Conservation (phyloP, 2,888 invertebrate species). For the Phaonia tiefii region DNA sequence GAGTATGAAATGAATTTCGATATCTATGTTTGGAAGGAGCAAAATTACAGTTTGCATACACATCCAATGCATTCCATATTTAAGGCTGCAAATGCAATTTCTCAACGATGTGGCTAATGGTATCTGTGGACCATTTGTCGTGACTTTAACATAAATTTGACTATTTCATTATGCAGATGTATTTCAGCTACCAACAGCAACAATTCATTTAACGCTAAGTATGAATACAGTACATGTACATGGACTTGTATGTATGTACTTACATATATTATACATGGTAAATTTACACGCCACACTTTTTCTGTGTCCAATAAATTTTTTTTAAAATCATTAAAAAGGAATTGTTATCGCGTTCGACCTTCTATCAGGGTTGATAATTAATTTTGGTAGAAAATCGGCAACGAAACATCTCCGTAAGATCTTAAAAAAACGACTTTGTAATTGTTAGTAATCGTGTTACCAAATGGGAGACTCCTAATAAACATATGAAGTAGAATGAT, state of each 20-base stretch:
- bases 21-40: conserved; percentile 26
- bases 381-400: no score
- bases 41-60: conserved; percentile 34
- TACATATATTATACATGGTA: background rate
- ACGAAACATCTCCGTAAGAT: no score
- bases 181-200: conserved; percentile 38
- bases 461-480: no score
- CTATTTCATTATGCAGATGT: conserved; percentile 47
- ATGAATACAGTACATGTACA: background rate
- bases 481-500: no score
- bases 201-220: background rate
- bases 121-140: conserved; percentile 19
- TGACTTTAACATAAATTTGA: conserved; percentile 42
- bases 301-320: no score
- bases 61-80: conserved; percentile 26
- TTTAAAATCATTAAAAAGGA: no score
- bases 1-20: conserved; percentile 36
- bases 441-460: no score
- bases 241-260: background rate
- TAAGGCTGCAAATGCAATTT: conserved; percentile 26
- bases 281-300: no score
- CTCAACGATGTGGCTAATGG: conserved; percentile 32
- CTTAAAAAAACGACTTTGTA: no score
- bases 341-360: no score
- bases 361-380: no score